A percentile compares a stretch with the other conserved stretches of the same genome.
phyloP scores from a whole-genome alignment of 2,113 vertebrate species.

The Microtus richardsoni region DNA sequence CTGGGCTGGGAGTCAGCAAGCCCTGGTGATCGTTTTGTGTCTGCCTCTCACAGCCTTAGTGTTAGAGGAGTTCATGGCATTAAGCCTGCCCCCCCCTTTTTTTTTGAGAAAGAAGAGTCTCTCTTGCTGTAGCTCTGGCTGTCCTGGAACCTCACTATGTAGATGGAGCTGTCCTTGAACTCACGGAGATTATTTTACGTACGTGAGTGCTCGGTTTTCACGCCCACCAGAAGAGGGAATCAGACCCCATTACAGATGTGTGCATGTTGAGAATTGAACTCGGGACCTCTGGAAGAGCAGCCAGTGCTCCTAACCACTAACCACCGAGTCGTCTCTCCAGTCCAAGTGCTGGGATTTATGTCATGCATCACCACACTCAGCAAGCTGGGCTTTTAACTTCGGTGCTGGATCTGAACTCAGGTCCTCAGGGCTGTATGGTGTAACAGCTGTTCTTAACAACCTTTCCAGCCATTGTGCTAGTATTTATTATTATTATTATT shows the following conservation, averaged over 20 bases:
- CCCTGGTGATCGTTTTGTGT: not conserved
- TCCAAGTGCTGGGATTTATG: not conserved
- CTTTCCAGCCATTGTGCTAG: not conserved
- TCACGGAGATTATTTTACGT: not conserved
- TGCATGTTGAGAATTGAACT: not conserved
- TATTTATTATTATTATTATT: not conserved
- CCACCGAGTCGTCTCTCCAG: not conserved
- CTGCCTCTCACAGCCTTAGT: not conserved
- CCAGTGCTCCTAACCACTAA: not conserved
- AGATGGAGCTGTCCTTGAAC: not conserved
- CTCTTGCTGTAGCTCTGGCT: not conserved
- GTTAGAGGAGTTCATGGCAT: not conserved
- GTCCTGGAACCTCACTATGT: not conserved
- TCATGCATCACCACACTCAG: not conserved
- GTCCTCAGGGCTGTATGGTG: not conserved
- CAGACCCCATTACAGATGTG: not conserved
- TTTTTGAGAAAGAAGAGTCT: not conserved
- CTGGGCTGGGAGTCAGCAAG: not conserved
- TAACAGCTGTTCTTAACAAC: not conserved
- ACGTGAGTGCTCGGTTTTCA: not conserved
- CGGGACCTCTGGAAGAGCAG: not conserved
- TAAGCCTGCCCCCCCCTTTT: not conserved
- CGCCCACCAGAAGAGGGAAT: not conserved
- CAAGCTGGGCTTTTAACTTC: not conserved
- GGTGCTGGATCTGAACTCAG: not conserved